Percentiles rank a stretch among this genome's conserved stretches.
phyloP scores from a whole-genome alignment of 2,888 invertebrate genomes.

The Erpobdella octoculata region DNA sequence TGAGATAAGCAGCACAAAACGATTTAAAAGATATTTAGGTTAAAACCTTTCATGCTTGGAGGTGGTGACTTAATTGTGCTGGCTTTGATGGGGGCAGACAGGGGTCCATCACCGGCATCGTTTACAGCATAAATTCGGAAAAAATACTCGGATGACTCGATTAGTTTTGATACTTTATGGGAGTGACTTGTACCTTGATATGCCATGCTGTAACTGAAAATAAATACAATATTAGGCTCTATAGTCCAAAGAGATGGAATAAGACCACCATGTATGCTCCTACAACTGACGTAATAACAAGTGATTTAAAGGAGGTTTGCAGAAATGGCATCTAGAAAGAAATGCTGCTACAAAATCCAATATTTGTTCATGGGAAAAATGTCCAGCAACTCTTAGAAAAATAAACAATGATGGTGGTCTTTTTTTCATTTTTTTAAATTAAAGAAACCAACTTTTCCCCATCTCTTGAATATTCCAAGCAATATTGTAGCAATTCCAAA shows the following conservation, averaged over 20 bases:
- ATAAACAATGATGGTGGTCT: not conserved
- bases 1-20: no score
- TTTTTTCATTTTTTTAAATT: no score
- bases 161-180: slow-evolving; percentile 74
- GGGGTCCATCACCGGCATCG: slow-evolving; percentile 75
- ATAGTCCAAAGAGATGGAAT: no score
- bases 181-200: slow-evolving; percentile 72
- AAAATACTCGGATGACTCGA: slow-evolving; percentile 71
- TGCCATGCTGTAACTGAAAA: slow-evolving; percentile 50
- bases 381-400: no score
- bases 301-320: no score
- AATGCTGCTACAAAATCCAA: no score
- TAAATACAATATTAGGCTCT: not conserved
- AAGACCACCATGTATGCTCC: no score
- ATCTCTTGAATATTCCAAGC: slow-evolving; percentile 68
- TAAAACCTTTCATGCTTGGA: slow-evolving; percentile 63
- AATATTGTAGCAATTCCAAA: slow-evolving; percentile 69
- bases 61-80: slow-evolving; percentile 73
- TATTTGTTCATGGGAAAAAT: no score
- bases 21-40: no score
- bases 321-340: no score
- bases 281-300: no score
- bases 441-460: slow-evolving; percentile 48
- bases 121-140: slow-evolving; percentile 79
- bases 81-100: slow-evolving; percentile 65